Evolutionary conservation across 2,797 vertebrate genomes (phyloP).

Genomic region (Hyperoplus lanceolatus): DNA sequence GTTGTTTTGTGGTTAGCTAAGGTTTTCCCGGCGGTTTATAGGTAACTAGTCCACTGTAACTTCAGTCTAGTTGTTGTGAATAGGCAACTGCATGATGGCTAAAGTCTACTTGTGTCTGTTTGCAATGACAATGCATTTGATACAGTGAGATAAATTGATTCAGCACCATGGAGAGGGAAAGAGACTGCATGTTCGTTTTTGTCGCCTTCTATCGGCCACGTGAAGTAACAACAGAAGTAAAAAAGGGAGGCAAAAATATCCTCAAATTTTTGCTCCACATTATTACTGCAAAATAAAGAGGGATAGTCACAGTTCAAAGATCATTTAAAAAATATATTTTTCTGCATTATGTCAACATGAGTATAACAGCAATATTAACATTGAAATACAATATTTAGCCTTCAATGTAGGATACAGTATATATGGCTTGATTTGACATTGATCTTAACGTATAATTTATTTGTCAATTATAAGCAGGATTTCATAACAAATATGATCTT

Average conservation of each 20-base stretch:
- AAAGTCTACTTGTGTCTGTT: neutral
- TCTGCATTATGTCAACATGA: neutral
- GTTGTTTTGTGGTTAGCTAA: neutral
- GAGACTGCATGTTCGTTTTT: slow-evolving; percentile 11
- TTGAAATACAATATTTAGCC: too few relatives aligned
- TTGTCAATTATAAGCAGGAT: neutral
- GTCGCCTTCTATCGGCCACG: neutral
- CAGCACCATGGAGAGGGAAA: slow-evolving; percentile 34
- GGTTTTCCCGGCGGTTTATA: neutral
- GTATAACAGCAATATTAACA: neutral
- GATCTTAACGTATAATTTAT: too few relatives aligned
- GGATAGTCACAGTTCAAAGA: neutral
- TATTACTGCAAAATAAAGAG: neutral
- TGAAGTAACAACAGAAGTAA: neutral
- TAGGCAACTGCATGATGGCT: neutral
- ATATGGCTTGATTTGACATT: neutral
- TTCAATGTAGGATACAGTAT: too few relatives aligned
- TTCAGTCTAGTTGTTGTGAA: neutral
- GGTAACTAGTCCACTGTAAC: neutral
- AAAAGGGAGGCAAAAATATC: neutral
- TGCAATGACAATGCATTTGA: neutral
- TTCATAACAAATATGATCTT: neutral
- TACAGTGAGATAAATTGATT: neutral
- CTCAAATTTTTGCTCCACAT: neutral
- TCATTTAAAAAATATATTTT: neutral